Conservation (phyloP, 2,797 vertebrate genomes). For the Smutsia gigantea region DNA sequence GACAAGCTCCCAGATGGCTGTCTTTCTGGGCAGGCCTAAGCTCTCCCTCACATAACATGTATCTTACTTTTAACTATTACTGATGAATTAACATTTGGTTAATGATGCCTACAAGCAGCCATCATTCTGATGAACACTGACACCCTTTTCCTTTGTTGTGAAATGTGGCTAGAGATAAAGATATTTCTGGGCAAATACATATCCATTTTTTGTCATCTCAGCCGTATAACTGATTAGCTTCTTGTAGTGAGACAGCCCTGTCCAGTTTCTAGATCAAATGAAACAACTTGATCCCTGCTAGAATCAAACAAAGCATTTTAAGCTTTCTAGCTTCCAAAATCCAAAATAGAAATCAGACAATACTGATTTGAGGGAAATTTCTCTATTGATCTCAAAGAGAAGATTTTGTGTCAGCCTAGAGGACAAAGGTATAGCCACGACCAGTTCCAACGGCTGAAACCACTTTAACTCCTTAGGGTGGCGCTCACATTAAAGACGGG, state of each 20-base stretch:
- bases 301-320: conserved; percentile 48
- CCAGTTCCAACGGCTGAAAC: neutral
- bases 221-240: conserved; percentile 51
- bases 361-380: conserved; percentile 5
- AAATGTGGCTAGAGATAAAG: conserved; percentile 70
- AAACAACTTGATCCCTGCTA: conserved; percentile 12
- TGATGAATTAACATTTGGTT: conserved; percentile 74
- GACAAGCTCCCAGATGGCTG: conserved; percentile 68
- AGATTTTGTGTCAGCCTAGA: conserved; percentile 11
- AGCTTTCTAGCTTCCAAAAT: neutral
- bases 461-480: neutral
- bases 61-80: conserved; percentile 76
- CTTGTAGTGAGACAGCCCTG: neutral
- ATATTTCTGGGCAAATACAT: conserved; percentile 61
- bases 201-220: conserved; percentile 52
- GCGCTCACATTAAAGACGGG: neutral
- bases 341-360: conserved; percentile 34
- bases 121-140: conserved; percentile 66
- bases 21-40: conserved; percentile 75
- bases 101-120: conserved; percentile 1
- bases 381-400: conserved; percentile 22
- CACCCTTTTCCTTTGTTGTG: conserved; percentile 74
- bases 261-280: conserved; percentile 37
- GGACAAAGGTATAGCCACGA: neutral
- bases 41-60: conserved; percentile 69